Evolutionary conservation across 2,797 vertebrate genomes (phyloP), one percentile per base, ranked within the genome.

Genomic region (Helarctos malayanus): DNA sequence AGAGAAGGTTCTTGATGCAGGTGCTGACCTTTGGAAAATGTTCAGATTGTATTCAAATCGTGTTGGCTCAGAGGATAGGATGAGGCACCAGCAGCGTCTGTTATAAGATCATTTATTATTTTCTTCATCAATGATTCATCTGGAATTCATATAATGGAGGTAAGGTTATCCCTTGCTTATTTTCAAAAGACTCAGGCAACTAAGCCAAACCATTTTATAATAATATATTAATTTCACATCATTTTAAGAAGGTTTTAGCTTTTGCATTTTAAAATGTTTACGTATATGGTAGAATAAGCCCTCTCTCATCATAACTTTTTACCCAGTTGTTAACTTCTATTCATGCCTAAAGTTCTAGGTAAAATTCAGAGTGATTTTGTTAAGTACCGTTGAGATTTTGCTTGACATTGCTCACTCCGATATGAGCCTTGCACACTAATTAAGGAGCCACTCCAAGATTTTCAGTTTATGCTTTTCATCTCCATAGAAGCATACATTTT

Each of bases 121-220:
- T 71, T 45, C 56, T 8, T 93, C 29, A 54, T 23, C 69, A 75
- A 32, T 45, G 56, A 91, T 78, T 91, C 84, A 49, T 18, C 49
- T 82, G 38, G 5, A 91, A 79, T 79, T 85, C n/a, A 75, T 85
- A 57, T 2, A 12, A 18, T 49, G 0, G 18, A 84, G 14, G 7
- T 80, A 56, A n/a, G 4, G 23, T n/a, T 29, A 38, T 52, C 11
- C 82, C 88, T 88, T 49, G 8, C 69, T 93, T 79, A 94, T 86
- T 93, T 89, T 49, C 79, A 95, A 95, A 82, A 89, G 68, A 52
- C n/a, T 79, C 9, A 13, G n/a, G 13, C 54, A 54, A 61, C 25
- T 32, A 47, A 84, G 18, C 7, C 54, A 81, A 97, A 80, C 1
- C 0, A 38, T 63, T 82, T 84, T 29, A 25, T 65, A 78, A 68